phyloP scores from a whole-genome alignment of 2,888 invertebrate species.

The Tenthredo scrophulariae region DNA sequence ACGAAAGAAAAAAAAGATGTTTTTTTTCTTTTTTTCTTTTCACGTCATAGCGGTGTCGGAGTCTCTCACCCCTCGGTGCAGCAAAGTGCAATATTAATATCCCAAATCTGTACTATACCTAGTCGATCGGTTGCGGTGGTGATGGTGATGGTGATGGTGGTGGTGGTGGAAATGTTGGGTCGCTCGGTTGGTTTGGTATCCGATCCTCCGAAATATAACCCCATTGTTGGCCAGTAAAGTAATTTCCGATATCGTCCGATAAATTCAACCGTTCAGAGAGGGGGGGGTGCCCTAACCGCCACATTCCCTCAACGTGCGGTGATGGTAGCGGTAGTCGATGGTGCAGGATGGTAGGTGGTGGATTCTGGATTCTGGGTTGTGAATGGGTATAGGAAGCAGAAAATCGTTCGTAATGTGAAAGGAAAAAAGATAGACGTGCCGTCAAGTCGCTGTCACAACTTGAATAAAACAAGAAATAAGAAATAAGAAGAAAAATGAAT shows the following conservation, averaged over 20 bases:
- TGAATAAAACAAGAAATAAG: not conserved
- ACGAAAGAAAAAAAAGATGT: not conserved
- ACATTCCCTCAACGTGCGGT: not conserved
- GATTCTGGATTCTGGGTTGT: no score
- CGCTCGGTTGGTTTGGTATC: constrained; percentile 24
- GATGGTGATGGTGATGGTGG: not conserved
- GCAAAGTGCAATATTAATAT: constrained; percentile 56
- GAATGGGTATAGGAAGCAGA: not conserved
- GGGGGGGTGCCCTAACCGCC: not conserved
- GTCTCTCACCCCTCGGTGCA: not conserved
- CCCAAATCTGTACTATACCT: not conserved
- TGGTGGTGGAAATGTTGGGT: constrained; percentile 6
- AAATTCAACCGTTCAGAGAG: constrained; percentile 65
- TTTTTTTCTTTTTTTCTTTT: not conserved
- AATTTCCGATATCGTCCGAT: constrained; percentile 71
- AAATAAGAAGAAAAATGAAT: not conserved
- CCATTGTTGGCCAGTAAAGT: constrained; percentile 62
- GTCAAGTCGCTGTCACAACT: not conserved
- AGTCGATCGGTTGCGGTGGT: not conserved
- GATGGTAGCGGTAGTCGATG: not conserved
- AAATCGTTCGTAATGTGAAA: constrained; percentile 15
- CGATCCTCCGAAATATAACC: constrained; percentile 26
- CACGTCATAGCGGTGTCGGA: not conserved
- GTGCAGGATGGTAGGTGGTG: not conserved
- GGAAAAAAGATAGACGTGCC: not conserved